Base-by-base conservation (phyloP, 2,113 vertebrate species). In the Phylloscopus whistleri region DNA sequence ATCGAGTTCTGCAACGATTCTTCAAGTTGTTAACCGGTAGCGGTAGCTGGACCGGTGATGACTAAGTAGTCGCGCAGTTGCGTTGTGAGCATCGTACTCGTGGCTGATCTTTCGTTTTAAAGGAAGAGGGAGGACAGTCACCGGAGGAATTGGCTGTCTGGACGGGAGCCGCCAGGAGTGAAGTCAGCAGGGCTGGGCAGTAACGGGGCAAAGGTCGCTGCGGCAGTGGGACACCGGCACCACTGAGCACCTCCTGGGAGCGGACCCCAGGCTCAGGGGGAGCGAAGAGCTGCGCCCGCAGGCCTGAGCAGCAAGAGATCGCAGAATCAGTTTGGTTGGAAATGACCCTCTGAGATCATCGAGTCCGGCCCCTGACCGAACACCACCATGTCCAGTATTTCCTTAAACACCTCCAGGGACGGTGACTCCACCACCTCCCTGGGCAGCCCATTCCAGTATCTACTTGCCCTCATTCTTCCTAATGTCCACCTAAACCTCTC, bases 1-100 rank as follows among this genome's bases (percentile, higher is more conserved):
- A 5, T 22, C 22, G 1, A 13, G 9, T 11, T 4, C 14, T 4
- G 35, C 37, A 4, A 2, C 6, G 30, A 26, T 12, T 73, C 14
- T 15, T 6, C 8, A 39, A 5, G 39, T 24, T 46, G 46, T 15
- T n/a, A 60, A 46, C 11, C 7, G 39, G 68, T 28, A 44, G 68
- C 51, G 37, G 43, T 4, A 37, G 69, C 60, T 6, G 78, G 28
- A n/a, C 4, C 39, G 5, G 28, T 10, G 52, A 14, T 26, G 43
- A 43, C 30, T 7, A 10, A 31, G 48, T 20, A 27, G 41, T 21
- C 68, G 69, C 53, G 46, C 62, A 44, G 60, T 59, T 59, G 77
- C 28, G 30, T 6, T n/a, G 78, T 35, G 55, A 83, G 62, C 70
- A n/a, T 48, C 20, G 12, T 15, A 31, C 8, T 46, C 21, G 24